Evolutionary conservation across 2,113 vertebrate genomes (phyloP).

Genomic region (Balaenoptera acutorostrata): DNA sequence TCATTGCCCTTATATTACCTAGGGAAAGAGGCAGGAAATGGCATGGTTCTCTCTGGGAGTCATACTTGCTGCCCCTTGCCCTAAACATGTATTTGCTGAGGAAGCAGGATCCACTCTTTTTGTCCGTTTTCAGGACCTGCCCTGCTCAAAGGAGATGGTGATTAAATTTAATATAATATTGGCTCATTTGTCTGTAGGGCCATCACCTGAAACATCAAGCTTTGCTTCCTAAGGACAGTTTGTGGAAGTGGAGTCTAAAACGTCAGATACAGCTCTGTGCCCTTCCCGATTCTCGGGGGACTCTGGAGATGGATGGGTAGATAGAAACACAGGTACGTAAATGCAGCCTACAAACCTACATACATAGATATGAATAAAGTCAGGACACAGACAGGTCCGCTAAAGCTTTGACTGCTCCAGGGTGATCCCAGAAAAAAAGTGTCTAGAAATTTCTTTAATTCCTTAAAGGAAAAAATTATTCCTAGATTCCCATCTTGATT

Average conservation of each 20-base stretch:
- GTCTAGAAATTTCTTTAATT: neutral
- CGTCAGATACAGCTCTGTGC: accelerated
- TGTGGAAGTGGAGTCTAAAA: too few species aligned
- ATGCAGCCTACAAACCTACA: accelerated
- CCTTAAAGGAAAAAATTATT: neutral
- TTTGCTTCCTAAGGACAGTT: neutral
- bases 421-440: neutral
- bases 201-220: neutral
- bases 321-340: accelerated
- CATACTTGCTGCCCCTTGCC: accelerated
- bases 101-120: neutral
- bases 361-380: accelerated
- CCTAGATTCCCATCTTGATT: neutral
- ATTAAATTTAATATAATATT: accelerated
- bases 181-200: neutral
- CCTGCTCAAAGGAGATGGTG: too few species aligned
- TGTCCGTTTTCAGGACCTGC: neutral
- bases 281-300: neutral
- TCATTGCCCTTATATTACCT: neutral
- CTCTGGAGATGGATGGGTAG: neutral
- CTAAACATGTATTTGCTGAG: neutral
- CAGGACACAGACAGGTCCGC: neutral
- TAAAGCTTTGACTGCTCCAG: neutral
- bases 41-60: accelerated
- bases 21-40: neutral